Conservation (phyloP, 2,888 invertebrate species). For the Folsomia candida region DNA sequence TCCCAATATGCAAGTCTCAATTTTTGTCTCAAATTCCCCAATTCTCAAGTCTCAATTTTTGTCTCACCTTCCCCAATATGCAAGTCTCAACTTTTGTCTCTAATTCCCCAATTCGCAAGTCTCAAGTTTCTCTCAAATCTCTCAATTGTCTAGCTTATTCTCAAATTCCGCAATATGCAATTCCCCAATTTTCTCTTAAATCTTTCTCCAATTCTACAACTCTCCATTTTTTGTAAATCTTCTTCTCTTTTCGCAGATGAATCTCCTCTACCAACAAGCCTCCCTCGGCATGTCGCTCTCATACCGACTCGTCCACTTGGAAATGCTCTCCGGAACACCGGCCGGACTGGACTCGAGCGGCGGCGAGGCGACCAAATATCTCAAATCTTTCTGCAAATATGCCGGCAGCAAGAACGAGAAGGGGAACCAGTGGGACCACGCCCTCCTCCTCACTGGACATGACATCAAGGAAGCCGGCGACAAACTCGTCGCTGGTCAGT, state of each 20-base stretch:
- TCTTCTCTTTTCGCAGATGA: slow-evolving; percentile 25
- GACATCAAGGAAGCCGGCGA: slow-evolving; percentile 24
- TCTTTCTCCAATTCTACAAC: too few species aligned
- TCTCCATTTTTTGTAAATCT: not conserved
- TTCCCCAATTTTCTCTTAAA: not conserved
- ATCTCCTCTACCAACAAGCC: slow-evolving; percentile 33
- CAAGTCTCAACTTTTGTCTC: too few species aligned
- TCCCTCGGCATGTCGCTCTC: slow-evolving; percentile 21
- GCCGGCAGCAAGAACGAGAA: slow-evolving; percentile 30
- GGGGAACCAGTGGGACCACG: slow-evolving; percentile 33
- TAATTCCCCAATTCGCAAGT: too few species aligned
- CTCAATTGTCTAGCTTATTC: not conserved
- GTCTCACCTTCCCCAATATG: too few species aligned
- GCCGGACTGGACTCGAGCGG: slow-evolving; percentile 3
- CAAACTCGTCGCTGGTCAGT: slow-evolving; percentile 12
- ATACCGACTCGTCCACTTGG: slow-evolving; percentile 34
- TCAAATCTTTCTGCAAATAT: slow-evolving; percentile 34
- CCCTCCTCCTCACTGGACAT: slow-evolving; percentile 33
- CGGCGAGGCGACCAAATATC: slow-evolving; percentile 24
- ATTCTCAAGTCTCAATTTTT: too few species aligned
- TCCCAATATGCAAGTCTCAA: too few species aligned
- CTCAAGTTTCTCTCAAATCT: not conserved
- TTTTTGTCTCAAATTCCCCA: too few species aligned
- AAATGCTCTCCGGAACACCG: slow-evolving; percentile 17
- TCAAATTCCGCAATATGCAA: not conserved